Base-by-base conservation (phyloP, 2,797 vertebrate genomes). In the Nasua narica region DNA sequence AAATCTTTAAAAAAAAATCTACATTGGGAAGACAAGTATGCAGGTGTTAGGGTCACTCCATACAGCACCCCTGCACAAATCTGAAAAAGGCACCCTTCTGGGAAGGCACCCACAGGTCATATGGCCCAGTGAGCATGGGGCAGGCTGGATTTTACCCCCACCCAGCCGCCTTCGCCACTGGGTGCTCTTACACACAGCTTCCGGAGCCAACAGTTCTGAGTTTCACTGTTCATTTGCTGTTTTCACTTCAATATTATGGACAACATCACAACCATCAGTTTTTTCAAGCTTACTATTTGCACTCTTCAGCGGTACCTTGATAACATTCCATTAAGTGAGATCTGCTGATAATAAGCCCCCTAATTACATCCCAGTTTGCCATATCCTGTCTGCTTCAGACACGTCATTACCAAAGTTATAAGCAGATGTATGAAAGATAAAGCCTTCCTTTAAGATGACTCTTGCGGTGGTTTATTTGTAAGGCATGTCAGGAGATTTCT, bases 361-460 rank as follows among this genome's bases (percentile, higher is more conserved):
- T 35, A 13, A 78, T 60, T 76, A 95, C 87, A 96, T 81, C 89
- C 25, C n/a, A 67, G 50, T 89, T 97, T 87, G 58, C 91, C 86
- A 92, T 85, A 97, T n/a, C 18, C 27, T 97, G 91, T 97, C 87
- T 96, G 84, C 93, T 84, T 96, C 85, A 87, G 86, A 96, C 79
- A 89, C 83, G 11, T 78, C 84, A 93, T 96, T 92, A 72, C 70
- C 89, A 54, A 88, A n/a, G 27, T 40, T 94, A 88, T 90, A 95
- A 95, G 40, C 83, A 97, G 95, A 97, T 96, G 56, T 9, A 77
- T 50, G 77, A 82, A 87, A 97, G 83, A 97, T 96, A 98, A 97
- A 98, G 27, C 56, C 52, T 92, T 97, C 60, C 91, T 98, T 97
- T 93, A 90, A 97, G 94, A 77, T 94, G 87, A 90, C 82, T 81